Percentiles rank a stretch among this genome's conserved stretches.
These are phyloP conservation scores for Agrochola circellaris DNA, from an alignment of 2,888 invertebrate species.

Conservation along the genomic window DNA sequence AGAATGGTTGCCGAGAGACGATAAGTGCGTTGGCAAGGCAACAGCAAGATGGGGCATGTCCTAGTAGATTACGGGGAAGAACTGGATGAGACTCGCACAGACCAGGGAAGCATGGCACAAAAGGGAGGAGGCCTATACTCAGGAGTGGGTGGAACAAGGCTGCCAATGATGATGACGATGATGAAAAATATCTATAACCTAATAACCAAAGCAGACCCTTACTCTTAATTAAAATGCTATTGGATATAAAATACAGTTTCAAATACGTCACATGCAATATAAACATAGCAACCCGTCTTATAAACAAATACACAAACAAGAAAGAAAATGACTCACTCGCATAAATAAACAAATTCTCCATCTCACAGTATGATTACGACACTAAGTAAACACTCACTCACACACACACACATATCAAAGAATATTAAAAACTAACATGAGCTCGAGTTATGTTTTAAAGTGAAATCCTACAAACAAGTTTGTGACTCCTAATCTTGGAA, in stretches of 20 bases:
- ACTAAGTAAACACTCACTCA: background rate
- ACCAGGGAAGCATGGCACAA: too few relatives aligned
- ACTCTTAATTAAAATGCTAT: background rate
- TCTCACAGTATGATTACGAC: background rate
- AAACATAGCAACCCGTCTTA: background rate
- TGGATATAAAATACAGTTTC: background rate
- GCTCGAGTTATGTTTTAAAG: constrained; percentile 2
- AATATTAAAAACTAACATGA: constrained; percentile 32
- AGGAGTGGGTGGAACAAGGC: background rate
- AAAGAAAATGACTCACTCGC: background rate
- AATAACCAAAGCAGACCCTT: background rate
- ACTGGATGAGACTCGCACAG: too few relatives aligned
- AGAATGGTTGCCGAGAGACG: too few relatives aligned
- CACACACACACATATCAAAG: constrained; percentile 2
- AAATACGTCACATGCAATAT: background rate
- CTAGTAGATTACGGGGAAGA: too few relatives aligned
- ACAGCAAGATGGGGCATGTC: too few relatives aligned
- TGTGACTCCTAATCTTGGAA: constrained; percentile 12
- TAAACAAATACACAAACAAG: background rate
- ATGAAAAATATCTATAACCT: background rate
- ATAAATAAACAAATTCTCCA: constrained; percentile 23
- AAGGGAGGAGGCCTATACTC: too few relatives aligned
- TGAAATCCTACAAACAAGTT: constrained; percentile 6
- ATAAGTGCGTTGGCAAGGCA: too few relatives aligned
- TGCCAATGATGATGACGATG: background rate